Percentiles rank a stretch among this genome's conserved stretches.
Conservation (phyloP, 1,140 invertebrate genomes). For the Bombus pyrosoma region DNA sequence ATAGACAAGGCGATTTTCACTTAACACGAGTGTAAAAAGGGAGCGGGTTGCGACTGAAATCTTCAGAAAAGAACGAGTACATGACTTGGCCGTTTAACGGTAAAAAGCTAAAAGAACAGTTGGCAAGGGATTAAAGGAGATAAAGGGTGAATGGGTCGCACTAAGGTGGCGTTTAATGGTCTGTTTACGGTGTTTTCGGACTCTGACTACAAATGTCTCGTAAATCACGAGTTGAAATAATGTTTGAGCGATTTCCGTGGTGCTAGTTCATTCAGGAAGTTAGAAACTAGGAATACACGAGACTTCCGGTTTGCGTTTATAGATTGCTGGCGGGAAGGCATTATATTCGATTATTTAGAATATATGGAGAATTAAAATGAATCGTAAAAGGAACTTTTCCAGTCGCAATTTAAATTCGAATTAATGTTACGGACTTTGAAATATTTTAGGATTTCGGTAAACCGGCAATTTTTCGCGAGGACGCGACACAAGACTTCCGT, state of each 20-base stretch:
- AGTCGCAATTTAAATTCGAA: no score
- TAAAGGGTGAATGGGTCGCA: not conserved
- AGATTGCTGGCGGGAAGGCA: not conserved
- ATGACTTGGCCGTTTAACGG: no score
- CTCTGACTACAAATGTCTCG: not conserved
- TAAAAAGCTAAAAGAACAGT: not conserved
- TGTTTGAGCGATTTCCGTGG: not conserved
- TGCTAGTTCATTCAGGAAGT: not conserved
- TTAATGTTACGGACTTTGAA: no score
- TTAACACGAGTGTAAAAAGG: not conserved
- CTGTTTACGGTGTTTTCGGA: not conserved
- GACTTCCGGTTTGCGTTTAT: not conserved
- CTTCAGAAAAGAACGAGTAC: not conserved
- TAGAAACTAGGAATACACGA: no score
- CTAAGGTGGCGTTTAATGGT: not conserved
- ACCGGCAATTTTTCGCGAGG: no score
- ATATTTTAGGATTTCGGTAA: no score
- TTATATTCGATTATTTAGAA: no score
- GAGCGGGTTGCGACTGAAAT: not conserved
- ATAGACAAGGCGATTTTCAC: slow-evolving; percentile 3
- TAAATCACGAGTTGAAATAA: not conserved
- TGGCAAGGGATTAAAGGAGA: not conserved
- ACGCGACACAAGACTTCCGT: not conserved
- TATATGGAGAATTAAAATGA: not conserved
- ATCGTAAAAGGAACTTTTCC: no score